Evolutionary conservation across 2,888 invertebrate species (phyloP), one percentile per base, ranked within the genome.

Genomic region (Chaetogeoica ovagalla): DNA sequence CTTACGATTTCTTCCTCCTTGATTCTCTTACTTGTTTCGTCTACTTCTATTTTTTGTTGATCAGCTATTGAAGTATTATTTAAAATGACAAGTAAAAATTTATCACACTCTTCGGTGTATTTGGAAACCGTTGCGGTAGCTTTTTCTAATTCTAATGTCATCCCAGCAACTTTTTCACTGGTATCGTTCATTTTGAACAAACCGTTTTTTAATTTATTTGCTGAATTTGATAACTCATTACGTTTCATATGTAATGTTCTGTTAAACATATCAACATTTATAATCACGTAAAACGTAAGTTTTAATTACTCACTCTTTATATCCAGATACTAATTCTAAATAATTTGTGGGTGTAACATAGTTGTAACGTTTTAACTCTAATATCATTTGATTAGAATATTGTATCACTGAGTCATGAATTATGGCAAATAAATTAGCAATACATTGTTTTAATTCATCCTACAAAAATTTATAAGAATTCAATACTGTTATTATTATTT

Each of bases 341-440:
- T 94, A 96, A 87, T 95, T 95, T 43, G 93, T 93, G 0, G 95
- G 94, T 0, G 96, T 96, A 66, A 96, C 95, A 86, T 96, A 95
- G 87, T 93, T 95, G 85, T 91, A 90, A 17, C 96, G 87, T 82
- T 92, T 91, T 88, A 94, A 91, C 87, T 95, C 94, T 13, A 87
- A 84, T 83, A 90, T 88, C 95, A 96, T 95, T 85, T 88, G 87
- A 37, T 87, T 87, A 0, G 93, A 94, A 86, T 89, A 91, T 82
- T 90, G 88, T 0, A 90, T 89, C n/a, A 95, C 95, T 0, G 93
- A 93, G 60, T 91, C 91, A 86, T 96, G 96, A 85, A 96, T 92
- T 48, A 91, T 88, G 0, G 95, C 91, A 88, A 95, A 95, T 73
- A 91, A 92, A 82, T 89, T 88, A 0, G 95, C 92, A 7, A 93